Evolutionary conservation across 2,888 invertebrate species (phyloP).

Genomic region (Drosophila paranaensis): DNA sequence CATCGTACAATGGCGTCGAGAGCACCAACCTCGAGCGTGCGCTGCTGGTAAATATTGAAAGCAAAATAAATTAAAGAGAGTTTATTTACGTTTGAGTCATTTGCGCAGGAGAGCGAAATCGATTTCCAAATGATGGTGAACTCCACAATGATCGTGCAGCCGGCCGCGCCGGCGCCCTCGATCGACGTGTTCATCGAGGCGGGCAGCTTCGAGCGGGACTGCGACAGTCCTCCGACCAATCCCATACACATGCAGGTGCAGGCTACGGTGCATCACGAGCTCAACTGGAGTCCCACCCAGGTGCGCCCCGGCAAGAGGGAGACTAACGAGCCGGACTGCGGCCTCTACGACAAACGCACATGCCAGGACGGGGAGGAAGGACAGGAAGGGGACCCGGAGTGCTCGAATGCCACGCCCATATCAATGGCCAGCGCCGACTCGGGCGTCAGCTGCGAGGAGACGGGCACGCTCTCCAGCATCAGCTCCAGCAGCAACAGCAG

Average conservation of each 20-base stretch:
- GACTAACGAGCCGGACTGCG: not conserved
- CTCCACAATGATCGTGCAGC: conserved; percentile 72
- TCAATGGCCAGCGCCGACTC: conserved; percentile 42
- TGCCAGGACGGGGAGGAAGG: not conserved
- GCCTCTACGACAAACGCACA: conserved; percentile 27
- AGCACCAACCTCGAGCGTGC: conserved; percentile 50
- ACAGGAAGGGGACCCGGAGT: not conserved
- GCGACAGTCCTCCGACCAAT: conserved; percentile 53
- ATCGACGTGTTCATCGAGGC: not conserved
- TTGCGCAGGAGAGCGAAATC: conserved; percentile 69
- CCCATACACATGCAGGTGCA: conserved; percentile 55
- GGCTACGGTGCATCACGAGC: conserved; percentile 75
- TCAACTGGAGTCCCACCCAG: conserved; percentile 69
- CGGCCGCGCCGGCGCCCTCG: not conserved
- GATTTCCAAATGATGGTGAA: conserved; percentile 59
- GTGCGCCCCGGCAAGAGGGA: conserved; percentile 12
- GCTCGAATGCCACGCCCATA: conserved; percentile 30
- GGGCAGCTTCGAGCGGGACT: conserved; percentile 10
- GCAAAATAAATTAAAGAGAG: too few species aligned
- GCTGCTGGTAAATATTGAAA: conserved; percentile 48
- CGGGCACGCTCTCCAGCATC: conserved; percentile 39
- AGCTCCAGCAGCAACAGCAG: conserved; percentile 22
- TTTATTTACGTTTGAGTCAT: not conserved
- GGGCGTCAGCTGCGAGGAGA: conserved; percentile 46
- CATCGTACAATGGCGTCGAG: conserved; percentile 20